Conservation (phyloP, 2,113 vertebrate genomes). For the Scopus umbretta region DNA sequence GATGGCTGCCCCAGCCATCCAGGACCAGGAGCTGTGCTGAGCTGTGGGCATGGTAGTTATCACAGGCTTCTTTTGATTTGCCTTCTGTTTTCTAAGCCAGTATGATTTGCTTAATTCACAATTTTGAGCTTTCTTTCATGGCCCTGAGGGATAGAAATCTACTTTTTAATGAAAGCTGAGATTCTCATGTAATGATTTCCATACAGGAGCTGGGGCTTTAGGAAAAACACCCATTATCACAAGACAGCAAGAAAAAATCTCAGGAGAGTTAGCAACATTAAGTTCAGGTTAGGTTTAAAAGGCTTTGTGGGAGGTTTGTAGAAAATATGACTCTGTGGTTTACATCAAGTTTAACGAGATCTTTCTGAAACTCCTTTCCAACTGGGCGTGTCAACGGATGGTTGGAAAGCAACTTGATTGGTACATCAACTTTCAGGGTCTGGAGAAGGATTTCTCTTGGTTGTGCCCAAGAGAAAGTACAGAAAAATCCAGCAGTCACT, state of each 20-base stretch:
- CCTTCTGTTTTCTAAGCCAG: neutral
- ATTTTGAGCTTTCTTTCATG: neutral
- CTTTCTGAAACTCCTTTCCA: neutral
- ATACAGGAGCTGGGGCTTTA: neutral
- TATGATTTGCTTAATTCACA: neutral
- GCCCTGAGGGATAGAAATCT: neutral
- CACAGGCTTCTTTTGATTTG: neutral
- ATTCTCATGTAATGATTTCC: neutral
- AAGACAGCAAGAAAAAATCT: neutral
- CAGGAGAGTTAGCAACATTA: neutral
- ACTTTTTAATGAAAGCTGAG: slow-evolving; percentile 3
- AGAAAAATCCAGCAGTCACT: neutral
- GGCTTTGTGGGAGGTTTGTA: neutral
- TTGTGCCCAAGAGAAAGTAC: neutral
- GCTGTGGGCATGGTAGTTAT: neutral
- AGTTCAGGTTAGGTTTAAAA: neutral
- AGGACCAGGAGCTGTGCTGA: neutral
- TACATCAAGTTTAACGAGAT: neutral
- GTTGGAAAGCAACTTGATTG: neutral
- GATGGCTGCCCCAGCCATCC: neutral
- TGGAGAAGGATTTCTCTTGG: neutral
- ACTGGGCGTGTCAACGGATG: neutral
- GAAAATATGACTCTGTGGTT: neutral
- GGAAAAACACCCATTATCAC: neutral
- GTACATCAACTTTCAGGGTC: neutral